Evolutionary conservation across 2,888 invertebrate species (phyloP), one percentile per base, ranked within the genome.

Genomic region (Falcaria lacertinaria): DNA sequence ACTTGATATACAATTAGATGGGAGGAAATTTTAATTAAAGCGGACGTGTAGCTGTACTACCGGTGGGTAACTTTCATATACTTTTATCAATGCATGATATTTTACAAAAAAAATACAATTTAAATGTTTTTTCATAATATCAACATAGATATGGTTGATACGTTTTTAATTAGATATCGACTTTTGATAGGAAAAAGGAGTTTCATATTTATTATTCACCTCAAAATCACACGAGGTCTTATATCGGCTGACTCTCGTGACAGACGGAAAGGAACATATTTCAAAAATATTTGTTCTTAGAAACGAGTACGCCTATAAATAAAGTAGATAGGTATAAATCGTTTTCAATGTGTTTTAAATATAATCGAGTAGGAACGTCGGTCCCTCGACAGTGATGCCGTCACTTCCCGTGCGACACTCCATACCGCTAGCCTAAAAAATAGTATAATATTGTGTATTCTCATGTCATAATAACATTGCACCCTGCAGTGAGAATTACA

Each of bases 1-100:
- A 72, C 72, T 67, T 69, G 72, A 72, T 70, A 71, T 59, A 70
- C 72, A 72, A 75, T 75, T 76, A 75, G 65, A 69, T 60, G 55
- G 58, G 63, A 66, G 70, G 66, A 71, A 73, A 72, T 73, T 70
- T 71, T 66, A 72, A 74, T 71, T 72, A 70, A 58, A 53, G 60
- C 53, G 53, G 32, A 41, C 42, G 32, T 56, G 52, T 52, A 55
- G 48, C n/a, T n/a, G n/a, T n/a, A n/a, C n/a, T n/a, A n/a, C n/a
- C n/a, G n/a, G n/a, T n/a, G 57, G 59, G 55, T 55, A 50, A 48
- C 62, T 52, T 51, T 34, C 52, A 52, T 56, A 48, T 48, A 49
- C 47, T 49, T 41, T 28, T 38, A 39, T n/a, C 33, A 22, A 16
- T 34, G 28, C 15, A 28, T 22, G 17, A 15, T 14, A 4, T 17